A percentile compares a stretch with the other conserved stretches of the same genome.
phyloP scores from a whole-genome alignment of 2,797 vertebrate species.

The Chelonia mydas region DNA sequence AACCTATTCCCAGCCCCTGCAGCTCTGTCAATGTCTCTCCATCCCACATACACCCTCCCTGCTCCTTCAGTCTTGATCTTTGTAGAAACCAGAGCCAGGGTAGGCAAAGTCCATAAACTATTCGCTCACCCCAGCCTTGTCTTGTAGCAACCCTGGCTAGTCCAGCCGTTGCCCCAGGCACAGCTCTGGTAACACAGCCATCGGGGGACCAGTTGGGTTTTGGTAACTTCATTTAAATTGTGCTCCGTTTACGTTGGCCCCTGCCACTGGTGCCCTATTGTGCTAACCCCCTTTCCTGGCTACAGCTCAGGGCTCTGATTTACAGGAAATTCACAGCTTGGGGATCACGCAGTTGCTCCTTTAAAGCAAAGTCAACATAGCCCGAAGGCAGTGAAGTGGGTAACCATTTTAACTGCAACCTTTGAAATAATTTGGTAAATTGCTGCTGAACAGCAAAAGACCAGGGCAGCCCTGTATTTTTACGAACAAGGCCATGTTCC shows the following conservation, averaged over 20 bases:
- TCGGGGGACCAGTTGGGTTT: background rate
- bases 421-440: background rate
- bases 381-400: accelerated
- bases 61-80: background rate
- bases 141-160: background rate
- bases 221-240: background rate
- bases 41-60: background rate
- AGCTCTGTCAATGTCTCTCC: background rate
- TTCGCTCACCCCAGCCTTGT: background rate
- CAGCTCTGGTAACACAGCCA: background rate
- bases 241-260: no score
- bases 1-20: background rate
- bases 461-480: background rate
- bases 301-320: background rate
- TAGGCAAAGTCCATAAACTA: background rate
- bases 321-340: background rate
- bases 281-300: background rate
- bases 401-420: background rate
- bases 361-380: background rate
- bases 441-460: background rate
- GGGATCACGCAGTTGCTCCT: background rate
- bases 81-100: background rate
- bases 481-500: background rate
- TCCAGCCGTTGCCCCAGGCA: background rate
- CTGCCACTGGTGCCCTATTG: background rate